Base-by-base conservation (phyloP, 2,888 invertebrate species). In the Papilio elwesi region DNA sequence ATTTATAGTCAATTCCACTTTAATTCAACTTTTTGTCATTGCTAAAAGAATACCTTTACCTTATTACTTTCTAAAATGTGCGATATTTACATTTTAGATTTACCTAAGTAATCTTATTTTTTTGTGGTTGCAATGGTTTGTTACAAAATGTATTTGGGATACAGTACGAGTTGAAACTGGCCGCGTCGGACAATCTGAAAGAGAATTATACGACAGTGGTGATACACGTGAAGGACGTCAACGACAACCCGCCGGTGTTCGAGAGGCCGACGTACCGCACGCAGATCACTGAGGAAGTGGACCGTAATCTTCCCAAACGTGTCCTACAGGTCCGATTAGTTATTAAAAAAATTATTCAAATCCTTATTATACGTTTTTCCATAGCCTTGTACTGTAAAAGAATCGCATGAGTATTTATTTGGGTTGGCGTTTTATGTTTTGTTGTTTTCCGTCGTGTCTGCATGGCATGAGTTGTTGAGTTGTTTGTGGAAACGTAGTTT, bases 201-300 rank as follows among this genome's bases (percentile, higher is more conserved):
- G 98, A 99, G 93, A 98, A 98, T 95, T 98, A 97, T 94, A 98
- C 98, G 59, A 98, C 98, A 55, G 98, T 99, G 79, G 98, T 98
- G 85, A 98, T 99, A 85, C 98, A 98, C 92, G 98, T 99, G 83
- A 98, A 98, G 94, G 99, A 99, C 90, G 98, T 99, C 80, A 99
- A 99, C 93, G 99, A 99, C 95, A 99, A 99, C 94, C 98, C 98
- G 62, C 99, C 99, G 4, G 98, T 98, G 81, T 99, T 99, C 93
- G 98, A 98, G 92, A 94, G 98, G 79, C 98, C 98, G 69, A 98
- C 98, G 73, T 98, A 98, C 94, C 96, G 98, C 86, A 98, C 98
- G 68, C 98, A 98, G 94, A 98, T 98, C 92, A 98, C 98, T 59
- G 98, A 98, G 92, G 98, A 98, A 91, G 98, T 98, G 88, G 98